Percentiles rank a stretch among this genome's conserved stretches.
These are phyloP conservation scores for Macropodus opercularis DNA, from an alignment of 2,797 vertebrate species.

Conservation along the genomic window DNA sequence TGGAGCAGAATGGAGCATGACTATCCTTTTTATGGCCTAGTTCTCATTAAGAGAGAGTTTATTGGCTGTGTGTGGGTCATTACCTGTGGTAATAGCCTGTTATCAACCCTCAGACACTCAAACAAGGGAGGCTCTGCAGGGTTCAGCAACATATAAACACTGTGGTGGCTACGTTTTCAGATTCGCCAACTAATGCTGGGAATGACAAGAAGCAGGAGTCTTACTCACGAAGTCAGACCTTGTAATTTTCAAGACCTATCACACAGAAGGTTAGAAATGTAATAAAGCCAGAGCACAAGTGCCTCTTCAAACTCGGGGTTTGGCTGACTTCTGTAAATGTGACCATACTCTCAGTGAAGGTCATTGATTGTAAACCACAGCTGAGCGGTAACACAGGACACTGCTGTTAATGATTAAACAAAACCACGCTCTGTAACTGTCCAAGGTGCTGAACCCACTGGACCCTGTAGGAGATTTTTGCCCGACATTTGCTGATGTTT, in stretches of 20 bases:
- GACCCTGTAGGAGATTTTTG: neutral
- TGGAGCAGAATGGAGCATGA: conserved; percentile 34
- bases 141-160: conserved; percentile 66
- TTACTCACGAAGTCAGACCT: too few species aligned
- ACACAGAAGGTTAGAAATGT: conserved; percentile 1
- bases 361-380: conserved; percentile 31
- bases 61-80: conserved; percentile 76
- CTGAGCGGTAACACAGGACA: conserved; percentile 22
- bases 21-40: conserved; percentile 58
- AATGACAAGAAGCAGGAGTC: neutral
- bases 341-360: conserved; percentile 12
- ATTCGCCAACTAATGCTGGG: conserved; percentile 26
- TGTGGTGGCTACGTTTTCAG: conserved; percentile 16
- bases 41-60: conserved; percentile 78
- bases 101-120: conserved; percentile 68
- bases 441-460: conserved; percentile 33
- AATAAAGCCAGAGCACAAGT: conserved; percentile 19
- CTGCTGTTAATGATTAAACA: conserved; percentile 19
- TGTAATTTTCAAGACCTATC: neutral
- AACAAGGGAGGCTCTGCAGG: conserved; percentile 58
- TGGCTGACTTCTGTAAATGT: conserved; percentile 11
- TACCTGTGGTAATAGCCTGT: conserved; percentile 76
- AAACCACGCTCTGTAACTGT: conserved; percentile 6
- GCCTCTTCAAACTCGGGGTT: conserved; percentile 2
- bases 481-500: conserved; percentile 12